phyloP scores from a whole-genome alignment of 2,113 vertebrate species.

The pig (Sus scrofa) region DNA sequence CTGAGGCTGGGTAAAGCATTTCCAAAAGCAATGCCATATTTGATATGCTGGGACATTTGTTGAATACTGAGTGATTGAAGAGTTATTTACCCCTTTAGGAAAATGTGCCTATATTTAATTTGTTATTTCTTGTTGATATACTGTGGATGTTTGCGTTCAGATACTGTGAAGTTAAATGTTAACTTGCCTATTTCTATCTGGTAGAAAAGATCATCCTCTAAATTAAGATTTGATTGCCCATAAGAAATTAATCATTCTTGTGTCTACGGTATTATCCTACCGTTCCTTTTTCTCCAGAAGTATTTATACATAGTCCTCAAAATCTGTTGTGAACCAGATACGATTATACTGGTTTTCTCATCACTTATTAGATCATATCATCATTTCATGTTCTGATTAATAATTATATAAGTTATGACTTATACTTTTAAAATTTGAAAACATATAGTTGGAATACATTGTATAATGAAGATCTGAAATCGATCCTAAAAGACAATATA shows the following conservation, averaged over 20 bases:
- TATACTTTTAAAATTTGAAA: background rate
- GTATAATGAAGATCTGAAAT: background rate
- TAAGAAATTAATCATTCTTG: background rate
- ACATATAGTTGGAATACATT: background rate
- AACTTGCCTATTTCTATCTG: background rate
- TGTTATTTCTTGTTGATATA: background rate
- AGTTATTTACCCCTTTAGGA: background rate
- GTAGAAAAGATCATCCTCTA: background rate
- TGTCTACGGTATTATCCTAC: background rate
- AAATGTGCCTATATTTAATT: background rate
- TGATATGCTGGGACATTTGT: background rate
- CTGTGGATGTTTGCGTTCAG: background rate
- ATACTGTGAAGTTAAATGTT: background rate
- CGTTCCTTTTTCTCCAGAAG: background rate
- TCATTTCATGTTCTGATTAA: background rate
- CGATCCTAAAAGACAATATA: background rate
- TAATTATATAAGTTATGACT: background rate
- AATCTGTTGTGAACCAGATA: background rate
- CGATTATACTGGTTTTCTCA: background rate
- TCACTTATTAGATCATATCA: background rate
- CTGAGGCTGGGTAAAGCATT: background rate
- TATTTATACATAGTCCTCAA: background rate
- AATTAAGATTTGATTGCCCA: background rate
- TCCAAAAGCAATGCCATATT: background rate
- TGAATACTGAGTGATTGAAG: background rate